Evolutionary conservation across 2,113 vertebrate genomes (phyloP), one percentile per base, ranked within the genome.

Genomic region (Crotalus viridis): DNA sequence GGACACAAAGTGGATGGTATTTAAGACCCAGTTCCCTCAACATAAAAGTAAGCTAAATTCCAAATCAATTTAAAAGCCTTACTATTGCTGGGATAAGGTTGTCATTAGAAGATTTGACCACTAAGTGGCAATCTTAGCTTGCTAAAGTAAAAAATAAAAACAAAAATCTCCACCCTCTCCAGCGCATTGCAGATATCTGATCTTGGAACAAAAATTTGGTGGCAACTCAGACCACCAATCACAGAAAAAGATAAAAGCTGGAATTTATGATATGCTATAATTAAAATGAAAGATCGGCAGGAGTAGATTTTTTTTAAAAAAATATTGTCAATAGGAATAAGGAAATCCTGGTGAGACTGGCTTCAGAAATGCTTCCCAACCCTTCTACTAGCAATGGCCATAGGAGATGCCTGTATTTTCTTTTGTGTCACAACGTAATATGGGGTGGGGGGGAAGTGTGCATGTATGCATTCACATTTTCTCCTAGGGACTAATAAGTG

Each of bases 71-170:
- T 54, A 81, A n/a, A 74, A 12, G 5, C 52, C 26, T 88, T 89
- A 43, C 90, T 85, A 28, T 15, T 87, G 56, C 51, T 51, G 69
- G 91, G 59, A 93, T 54, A 24, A 95, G 64, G 87, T 52, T 98
- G 97, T 95, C 97, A 96, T 97, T 95, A 94, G 89, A 85, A 17
- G 74, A 90, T 17, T 88, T 51, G 64, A 94, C 97, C 98, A 97
- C 97, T 97, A 97, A 94, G 97, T 92, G 98, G 97, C 95, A 92
- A 89, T 85, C 95, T 95, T 88, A 92, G 81, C 94, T 91, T 95
- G 94, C 51, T 56, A 8, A 39, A 85, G 74, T 86, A 28, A 69
- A 51, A 28, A 43, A 43, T 17, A 43, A 39, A 39, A 43, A 81
- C 26, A 48, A 59, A 57, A 19, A 93, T 61, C 33, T 74, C 74